Evolutionary conservation across 2,797 vertebrate genomes (phyloP).

Genomic region (Pseudopleuronectes americanus): DNA sequence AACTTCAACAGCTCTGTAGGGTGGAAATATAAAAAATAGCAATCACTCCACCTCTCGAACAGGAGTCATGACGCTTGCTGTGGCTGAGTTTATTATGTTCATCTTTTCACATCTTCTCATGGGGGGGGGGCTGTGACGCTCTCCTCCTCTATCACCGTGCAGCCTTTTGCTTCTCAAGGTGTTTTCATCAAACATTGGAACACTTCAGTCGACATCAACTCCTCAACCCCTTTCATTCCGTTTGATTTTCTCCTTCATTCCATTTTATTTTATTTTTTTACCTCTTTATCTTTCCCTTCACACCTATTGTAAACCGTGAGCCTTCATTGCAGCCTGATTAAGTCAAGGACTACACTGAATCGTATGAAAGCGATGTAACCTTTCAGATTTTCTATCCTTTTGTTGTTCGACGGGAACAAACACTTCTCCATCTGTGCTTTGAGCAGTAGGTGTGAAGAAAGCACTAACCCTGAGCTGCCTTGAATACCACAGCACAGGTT

Average conservation of each 20-base stretch:
- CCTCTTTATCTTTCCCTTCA: conserved; percentile 20
- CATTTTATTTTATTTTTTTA: not conserved
- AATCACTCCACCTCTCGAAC: not conserved
- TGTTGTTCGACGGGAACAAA: conserved; percentile 61
- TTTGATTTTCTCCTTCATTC: conserved; percentile 10
- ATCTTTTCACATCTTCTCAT: not conserved
- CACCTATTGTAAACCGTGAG: conserved; percentile 7
- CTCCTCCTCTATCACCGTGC: not conserved
- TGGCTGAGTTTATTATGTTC: conserved; percentile 9
- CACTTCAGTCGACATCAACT: conserved; percentile 6
- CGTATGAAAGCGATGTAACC: conserved; percentile 55
- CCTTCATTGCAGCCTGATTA: conserved; percentile 13
- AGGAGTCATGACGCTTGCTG: too few species aligned
- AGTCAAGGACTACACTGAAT: conserved; percentile 67
- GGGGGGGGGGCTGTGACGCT: not conserved
- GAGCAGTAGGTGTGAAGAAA: conserved; percentile 69
- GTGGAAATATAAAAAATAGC: conserved; percentile 2
- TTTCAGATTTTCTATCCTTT: conserved; percentile 57
- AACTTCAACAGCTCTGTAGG: not conserved
- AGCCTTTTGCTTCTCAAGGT: conserved; percentile 19
- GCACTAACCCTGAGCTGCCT: conserved; percentile 73
- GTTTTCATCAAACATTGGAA: conserved; percentile 20
- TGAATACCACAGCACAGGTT: conserved; percentile 38
- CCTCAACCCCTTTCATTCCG: not conserved
- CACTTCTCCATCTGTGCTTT: conserved; percentile 59